Evolutionary conservation across 2,113 vertebrate genomes (phyloP), one percentile per base, ranked within the genome.

Genomic region (Rynchops niger): DNA sequence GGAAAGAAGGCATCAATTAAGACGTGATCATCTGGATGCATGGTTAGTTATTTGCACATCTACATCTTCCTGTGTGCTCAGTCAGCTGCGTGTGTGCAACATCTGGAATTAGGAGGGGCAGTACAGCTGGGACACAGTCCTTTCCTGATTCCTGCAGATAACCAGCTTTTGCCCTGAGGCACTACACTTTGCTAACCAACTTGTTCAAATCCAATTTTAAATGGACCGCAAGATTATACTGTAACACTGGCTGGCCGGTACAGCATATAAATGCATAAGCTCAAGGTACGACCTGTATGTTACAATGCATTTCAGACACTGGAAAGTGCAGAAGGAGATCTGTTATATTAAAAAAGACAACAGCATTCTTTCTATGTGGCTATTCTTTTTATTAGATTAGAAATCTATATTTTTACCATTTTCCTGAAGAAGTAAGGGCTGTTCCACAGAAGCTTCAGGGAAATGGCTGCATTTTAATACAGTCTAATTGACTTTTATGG

Each of bases 381-480:
- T 89, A 13, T 59, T 90, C 45, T 79, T 94, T 74, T 47, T 95
- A 77, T 86, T 92, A 49, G 38, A 95, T 93, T 56, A 85, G 42
- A 65, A 89, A 90, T 45, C 67, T 82, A 69, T 79, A 78, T 50
- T 73, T 91, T 67, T 66, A 55, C 38, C 4, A 22, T 91, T 90
- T 95, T 95, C 71, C 86, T 93, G 49, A 76, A 83, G 72, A 94
- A 94, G 89, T 45, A 84, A 95, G 52, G 56, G 58, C 50, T 93
- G 58, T 96, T 92, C 96, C 92, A 90, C 49, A 70, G 96, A 97
- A 95, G 94, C 86, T 94, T 96, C 91, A 91, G 87, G 95, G 82
- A 97, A 97, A 98, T 83, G 43, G 65, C 70, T 97, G 94, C 94
- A 97, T 98, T 97, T 98, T 98, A 97, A 96, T 97, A 93, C 91